A percentile compares a stretch with the other conserved stretches of the same genome.
Conservation (phyloP, 2,888 invertebrate species). For the Rotaria magnacalcarata region DNA sequence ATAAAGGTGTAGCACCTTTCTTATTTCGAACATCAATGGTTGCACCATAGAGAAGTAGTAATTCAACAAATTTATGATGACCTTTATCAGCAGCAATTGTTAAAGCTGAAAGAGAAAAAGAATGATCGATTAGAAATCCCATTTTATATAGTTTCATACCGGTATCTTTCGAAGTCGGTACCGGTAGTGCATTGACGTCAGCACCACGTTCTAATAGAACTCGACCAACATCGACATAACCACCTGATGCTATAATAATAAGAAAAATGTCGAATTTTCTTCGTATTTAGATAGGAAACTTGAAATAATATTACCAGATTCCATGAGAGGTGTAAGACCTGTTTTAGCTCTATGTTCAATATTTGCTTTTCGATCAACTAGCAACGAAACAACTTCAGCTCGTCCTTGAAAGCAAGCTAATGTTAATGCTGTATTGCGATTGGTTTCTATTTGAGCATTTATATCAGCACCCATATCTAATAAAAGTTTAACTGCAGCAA, state of each 20-base stretch:
- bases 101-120: constrained; percentile 65
- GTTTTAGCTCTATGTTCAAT: constrained; percentile 99
- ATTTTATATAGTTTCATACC: not conserved
- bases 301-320: constrained; percentile 67
- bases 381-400: constrained; percentile 90
- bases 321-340: constrained; percentile 95
- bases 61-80: constrained; percentile 73
- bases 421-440: constrained; percentile 93
- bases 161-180: constrained; percentile 93
- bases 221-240: constrained; percentile 94
- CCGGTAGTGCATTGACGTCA: constrained; percentile 95
- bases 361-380: constrained; percentile 91
- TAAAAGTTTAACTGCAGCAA: constrained; percentile 84
- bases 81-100: constrained; percentile 99
- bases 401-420: constrained; percentile 98
- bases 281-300: not conserved
- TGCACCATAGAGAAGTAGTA: constrained; percentile 67
- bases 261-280: not conserved
- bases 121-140: too few species aligned
- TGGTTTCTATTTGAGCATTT: constrained; percentile 96
- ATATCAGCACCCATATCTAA: constrained; percentile 97
- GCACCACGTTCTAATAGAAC: constrained; percentile 91
- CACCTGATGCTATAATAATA: constrained; percentile 72
- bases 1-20: constrained; percentile 94
- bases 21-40: constrained; percentile 96